These are phyloP conservation scores for Diachasma alloeum DNA, from an alignment of 1,140 invertebrate genomes.

Conservation along the genomic window DNA sequence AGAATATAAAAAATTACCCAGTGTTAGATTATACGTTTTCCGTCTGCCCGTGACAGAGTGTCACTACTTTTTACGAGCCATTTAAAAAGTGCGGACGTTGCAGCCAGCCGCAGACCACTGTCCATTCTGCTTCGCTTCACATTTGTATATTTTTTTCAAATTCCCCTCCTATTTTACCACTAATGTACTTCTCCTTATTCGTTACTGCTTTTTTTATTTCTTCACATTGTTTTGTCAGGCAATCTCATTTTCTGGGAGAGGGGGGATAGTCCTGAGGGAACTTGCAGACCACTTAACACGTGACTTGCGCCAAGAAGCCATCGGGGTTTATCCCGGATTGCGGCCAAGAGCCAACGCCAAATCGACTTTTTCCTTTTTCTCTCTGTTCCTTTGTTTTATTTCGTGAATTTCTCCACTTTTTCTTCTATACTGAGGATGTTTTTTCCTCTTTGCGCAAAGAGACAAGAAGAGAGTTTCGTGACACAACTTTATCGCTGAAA, in stretches of 20 bases:
- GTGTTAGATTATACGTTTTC: not conserved
- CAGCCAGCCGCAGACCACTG: not conserved
- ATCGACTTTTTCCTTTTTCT: not conserved
- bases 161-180: not conserved
- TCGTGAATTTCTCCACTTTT: not conserved
- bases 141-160: not conserved
- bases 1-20: not conserved
- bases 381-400: not conserved
- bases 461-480: not conserved
- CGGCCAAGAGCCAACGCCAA: constrained; percentile 27
- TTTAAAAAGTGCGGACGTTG: not conserved
- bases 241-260: constrained; percentile 15
- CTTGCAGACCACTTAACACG: constrained; percentile 6
- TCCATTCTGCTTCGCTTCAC: not conserved
- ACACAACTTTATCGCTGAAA: not conserved
- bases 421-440: not conserved
- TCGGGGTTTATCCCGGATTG: constrained; percentile 41
- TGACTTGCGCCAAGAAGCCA: constrained; percentile 14
- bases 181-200: not conserved
- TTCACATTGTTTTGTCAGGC: not conserved
- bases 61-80: not conserved
- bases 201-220: not conserved
- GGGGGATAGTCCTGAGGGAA: constrained; percentile 10
- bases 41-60: constrained; percentile 1
- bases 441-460: not conserved